phyloP scores from a whole-genome alignment of 2,888 invertebrate genomes.

The Noctua janthina region DNA sequence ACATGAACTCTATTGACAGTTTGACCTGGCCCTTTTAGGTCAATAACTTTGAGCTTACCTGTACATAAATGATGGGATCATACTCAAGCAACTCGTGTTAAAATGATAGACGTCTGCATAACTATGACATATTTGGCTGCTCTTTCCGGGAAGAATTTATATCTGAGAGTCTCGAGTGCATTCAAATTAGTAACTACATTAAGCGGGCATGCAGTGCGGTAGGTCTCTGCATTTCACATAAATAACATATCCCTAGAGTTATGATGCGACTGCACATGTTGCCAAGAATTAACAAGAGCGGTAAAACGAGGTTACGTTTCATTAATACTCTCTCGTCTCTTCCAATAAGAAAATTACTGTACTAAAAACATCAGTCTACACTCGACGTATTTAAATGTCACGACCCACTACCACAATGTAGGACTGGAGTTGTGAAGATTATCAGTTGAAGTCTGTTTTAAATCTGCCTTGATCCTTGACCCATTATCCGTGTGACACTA shows the following conservation, averaged over 20 bases:
- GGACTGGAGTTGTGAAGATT: conserved; percentile 50
- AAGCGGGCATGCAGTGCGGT: conserved; percentile 39
- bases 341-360: conserved; percentile 36
- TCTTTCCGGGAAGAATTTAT: neutral
- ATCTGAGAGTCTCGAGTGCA: neutral
- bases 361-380: conserved; percentile 28
- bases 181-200: conserved; percentile 13
- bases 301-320: conserved; percentile 37
- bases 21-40: conserved; percentile 70
- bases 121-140: neutral
- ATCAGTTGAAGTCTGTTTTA: conserved; percentile 62
- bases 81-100: neutral
- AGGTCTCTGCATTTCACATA: conserved; percentile 38
- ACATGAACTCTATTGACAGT: conserved; percentile 70
- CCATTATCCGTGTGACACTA: conserved; percentile 70
- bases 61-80: conserved; percentile 1
- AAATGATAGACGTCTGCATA: neutral
- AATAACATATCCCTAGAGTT: conserved; percentile 33
- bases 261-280: conserved; percentile 30
- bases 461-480: conserved; percentile 76
- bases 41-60: conserved; percentile 61
- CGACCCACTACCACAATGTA: conserved; percentile 33
- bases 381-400: conserved; percentile 40
- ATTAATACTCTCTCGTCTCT: conserved; percentile 19
- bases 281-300: conserved; percentile 38